A percentile compares a stretch with the other conserved stretches of the same genome.
These are phyloP conservation scores for Drosophila anceps DNA, from an alignment of 2,888 invertebrate genomes.

Conservation along the genomic window DNA sequence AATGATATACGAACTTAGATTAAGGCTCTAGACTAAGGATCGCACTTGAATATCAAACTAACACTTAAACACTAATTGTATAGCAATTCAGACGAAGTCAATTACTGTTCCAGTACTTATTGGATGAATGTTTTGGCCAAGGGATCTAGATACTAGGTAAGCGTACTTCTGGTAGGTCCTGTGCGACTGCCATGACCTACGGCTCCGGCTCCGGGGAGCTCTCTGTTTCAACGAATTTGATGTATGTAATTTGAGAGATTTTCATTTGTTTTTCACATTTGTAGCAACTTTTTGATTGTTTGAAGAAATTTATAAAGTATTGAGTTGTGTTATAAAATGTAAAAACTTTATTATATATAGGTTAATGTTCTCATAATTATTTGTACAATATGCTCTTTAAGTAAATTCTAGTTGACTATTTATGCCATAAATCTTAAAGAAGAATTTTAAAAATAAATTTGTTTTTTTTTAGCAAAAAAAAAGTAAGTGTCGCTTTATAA, in stretches of 20 bases:
- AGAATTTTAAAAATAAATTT: conserved; percentile 59
- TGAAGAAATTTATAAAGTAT: conserved; percentile 53
- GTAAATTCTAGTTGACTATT: conserved; percentile 72
- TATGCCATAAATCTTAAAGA: conserved; percentile 62
- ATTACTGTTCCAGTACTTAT: too few species aligned
- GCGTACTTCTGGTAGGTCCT: conserved; percentile 17
- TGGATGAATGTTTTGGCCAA: conserved; percentile 2
- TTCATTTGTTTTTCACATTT: conserved; percentile 44
- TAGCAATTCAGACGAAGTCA: neutral
- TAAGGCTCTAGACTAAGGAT: conserved; percentile 29
- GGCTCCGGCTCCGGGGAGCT: conserved; percentile 29
- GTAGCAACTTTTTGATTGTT: conserved; percentile 41
- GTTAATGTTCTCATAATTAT: conserved; percentile 71
- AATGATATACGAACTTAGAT: conserved; percentile 25
- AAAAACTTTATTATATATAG: conserved; percentile 50
- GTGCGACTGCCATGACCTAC: conserved; percentile 18
- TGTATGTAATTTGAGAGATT: conserved; percentile 70
- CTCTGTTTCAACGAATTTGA: conserved; percentile 66
- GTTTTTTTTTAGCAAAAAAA: conserved; percentile 53
- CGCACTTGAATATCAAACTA: conserved; percentile 18
- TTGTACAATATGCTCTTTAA: conserved; percentile 76
- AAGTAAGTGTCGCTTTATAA: conserved; percentile 33
- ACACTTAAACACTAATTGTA: conserved; percentile 2
- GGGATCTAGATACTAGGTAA: conserved; percentile 32
- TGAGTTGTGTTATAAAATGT: conserved; percentile 64